Conservation (phyloP, 2,113 vertebrate genomes). For the Hystrix cristata region DNA sequence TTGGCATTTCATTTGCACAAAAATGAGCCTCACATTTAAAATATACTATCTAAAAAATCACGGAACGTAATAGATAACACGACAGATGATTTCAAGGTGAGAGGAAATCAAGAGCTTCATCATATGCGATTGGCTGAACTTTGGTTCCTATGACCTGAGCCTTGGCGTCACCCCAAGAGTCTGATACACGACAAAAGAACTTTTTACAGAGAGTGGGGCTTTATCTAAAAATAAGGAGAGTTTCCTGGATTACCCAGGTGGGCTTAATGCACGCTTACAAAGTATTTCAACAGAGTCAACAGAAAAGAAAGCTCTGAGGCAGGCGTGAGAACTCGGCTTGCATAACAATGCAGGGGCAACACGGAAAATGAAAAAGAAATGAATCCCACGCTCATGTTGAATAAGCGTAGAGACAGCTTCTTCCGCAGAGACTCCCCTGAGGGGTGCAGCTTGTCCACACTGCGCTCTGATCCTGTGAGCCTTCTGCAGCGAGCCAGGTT, state of each 20-base stretch:
- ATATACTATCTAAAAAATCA: background rate
- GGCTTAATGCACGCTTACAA: background rate
- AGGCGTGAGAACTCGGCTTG: background rate
- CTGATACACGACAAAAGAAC: background rate
- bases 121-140: background rate
- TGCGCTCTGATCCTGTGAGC: background rate
- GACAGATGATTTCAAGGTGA: background rate
- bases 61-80: background rate
- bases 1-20: constrained; percentile 38
- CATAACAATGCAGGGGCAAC: background rate
- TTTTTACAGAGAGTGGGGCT: background rate
- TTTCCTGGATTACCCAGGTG: background rate
- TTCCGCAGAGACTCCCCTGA: background rate
- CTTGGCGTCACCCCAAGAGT: no score
- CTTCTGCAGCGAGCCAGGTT: background rate
- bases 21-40: background rate
- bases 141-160: background rate
- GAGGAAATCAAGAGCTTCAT: background rate
- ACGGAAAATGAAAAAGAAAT: background rate
- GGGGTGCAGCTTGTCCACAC: background rate
- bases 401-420: background rate
- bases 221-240: background rate
- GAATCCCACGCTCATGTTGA: background rate
- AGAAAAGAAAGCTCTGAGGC: background rate
- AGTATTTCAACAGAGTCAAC: background rate